A percentile compares a stretch with the other conserved stretches of the same genome.
phyloP scores from a whole-genome alignment of 2,888 invertebrate genomes.

The Hedya salicella region DNA sequence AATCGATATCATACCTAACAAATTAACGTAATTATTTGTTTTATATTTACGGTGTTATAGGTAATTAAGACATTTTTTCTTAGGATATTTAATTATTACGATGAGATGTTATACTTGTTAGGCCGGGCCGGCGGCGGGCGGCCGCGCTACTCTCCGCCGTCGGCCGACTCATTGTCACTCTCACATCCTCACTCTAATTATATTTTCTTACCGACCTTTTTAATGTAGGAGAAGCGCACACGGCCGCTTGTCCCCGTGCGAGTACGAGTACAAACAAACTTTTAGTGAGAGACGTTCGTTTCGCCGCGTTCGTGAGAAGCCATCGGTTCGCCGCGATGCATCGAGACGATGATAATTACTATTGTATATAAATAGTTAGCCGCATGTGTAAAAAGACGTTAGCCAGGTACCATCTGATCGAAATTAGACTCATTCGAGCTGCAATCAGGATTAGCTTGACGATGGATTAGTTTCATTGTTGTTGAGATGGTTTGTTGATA shows the following conservation, averaged over 20 bases:
- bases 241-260: slow-evolving; percentile 82
- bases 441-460: slow-evolving; percentile 79
- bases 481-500: slow-evolving; percentile 75
- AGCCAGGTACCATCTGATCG: slow-evolving; percentile 80
- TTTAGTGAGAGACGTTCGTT: slow-evolving; percentile 79
- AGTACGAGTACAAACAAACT: slow-evolving; percentile 76
- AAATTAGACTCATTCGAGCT: slow-evolving; percentile 82
- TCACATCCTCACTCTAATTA: slow-evolving; percentile 84
- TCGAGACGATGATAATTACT: slow-evolving; percentile 76
- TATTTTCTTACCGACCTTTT: slow-evolving; percentile 84
- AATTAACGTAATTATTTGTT: slow-evolving; percentile 85
- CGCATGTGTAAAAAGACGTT: slow-evolving; percentile 78
- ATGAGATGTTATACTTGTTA: slow-evolving; percentile 82
- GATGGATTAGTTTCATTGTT: slow-evolving; percentile 78
- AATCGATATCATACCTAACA: slow-evolving; percentile 85
- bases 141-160: slow-evolving; percentile 65
- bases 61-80: slow-evolving; percentile 85
- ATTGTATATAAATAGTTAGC: slow-evolving; percentile 84
- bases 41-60: slow-evolving; percentile 86
- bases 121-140: slow-evolving; percentile 77
- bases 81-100: slow-evolving; percentile 85
- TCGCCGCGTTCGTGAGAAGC: slow-evolving; percentile 83
- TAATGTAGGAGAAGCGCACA: slow-evolving; percentile 81
- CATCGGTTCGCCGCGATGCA: slow-evolving; percentile 83
- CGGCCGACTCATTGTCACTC: slow-evolving; percentile 77